Conservation (phyloP, 2,888 invertebrate genomes). For the Hydrotaea cyrtoneurina region DNA sequence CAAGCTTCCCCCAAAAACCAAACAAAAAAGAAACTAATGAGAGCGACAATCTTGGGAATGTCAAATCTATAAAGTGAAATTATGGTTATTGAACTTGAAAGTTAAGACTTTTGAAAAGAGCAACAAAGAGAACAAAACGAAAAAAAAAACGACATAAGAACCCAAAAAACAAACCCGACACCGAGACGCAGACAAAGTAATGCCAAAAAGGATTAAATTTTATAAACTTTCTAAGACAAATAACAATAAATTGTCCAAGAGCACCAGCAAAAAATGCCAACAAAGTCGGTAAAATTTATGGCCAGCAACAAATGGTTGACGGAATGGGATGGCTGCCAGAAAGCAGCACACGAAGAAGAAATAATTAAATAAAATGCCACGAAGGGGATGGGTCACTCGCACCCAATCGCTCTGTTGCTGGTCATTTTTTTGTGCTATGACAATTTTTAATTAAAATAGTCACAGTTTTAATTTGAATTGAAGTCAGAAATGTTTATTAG, state of each 20-base stretch:
- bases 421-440: conserved; percentile 12
- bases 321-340: neutral
- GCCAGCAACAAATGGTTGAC: conserved; percentile 34
- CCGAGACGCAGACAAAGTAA: conserved; percentile 2
- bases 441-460: conserved; percentile 31
- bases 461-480: conserved; percentile 17
- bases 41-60: conserved; percentile 35
- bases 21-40: conserved; percentile 50
- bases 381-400: neutral
- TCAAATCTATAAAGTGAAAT: conserved; percentile 48
- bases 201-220: conserved; percentile 56
- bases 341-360: neutral
- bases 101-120: conserved; percentile 26
- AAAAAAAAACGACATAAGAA: neutral
- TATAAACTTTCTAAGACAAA: conserved; percentile 52
- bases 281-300: conserved; percentile 9
- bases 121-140: neutral
- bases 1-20: neutral
- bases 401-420: neutral
- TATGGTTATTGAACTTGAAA: conserved; percentile 65
- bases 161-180: conserved; percentile 37
- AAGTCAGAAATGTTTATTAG: conserved; percentile 21
- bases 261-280: neutral
- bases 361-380: conserved; percentile 12
- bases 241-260: conserved; percentile 49